Evolutionary conservation across 2,797 vertebrate species (phyloP).

Genomic region (Cyclura pinguis): DNA sequence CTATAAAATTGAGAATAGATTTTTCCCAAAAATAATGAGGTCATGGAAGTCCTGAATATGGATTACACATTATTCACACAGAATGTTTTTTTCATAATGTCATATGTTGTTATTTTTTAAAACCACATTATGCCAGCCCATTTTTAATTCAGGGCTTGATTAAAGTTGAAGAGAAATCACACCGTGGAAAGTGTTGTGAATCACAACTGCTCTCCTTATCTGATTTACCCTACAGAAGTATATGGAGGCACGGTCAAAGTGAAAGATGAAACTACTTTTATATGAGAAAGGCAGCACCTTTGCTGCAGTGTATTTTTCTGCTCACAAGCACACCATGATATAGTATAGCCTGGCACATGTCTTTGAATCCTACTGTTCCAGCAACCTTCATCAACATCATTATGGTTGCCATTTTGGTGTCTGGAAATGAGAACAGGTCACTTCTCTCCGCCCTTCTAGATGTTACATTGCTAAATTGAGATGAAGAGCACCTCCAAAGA

Average conservation of each 20-base stretch:
- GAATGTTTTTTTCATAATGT: not conserved
- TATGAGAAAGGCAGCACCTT: not conserved
- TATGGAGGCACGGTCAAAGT: not conserved
- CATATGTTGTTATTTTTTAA: not conserved
- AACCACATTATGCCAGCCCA: not conserved
- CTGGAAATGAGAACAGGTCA: no score
- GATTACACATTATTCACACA: not conserved
- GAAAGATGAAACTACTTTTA: not conserved
- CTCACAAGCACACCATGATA: not conserved
- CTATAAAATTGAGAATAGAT: not conserved
- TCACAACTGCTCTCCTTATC: not conserved
- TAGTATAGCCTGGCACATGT: not conserved
- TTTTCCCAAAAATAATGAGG: not conserved
- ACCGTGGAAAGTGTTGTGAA: not conserved
- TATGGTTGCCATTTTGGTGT: no score
- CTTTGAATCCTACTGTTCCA: not conserved
- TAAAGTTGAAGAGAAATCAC: not conserved
- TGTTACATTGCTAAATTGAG: no score
- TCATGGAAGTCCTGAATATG: slow-evolving; percentile 6
- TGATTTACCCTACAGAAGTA: not conserved
- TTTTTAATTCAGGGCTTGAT: not conserved
- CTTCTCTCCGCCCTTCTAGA: no score
- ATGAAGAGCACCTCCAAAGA: no score
- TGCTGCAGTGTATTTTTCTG: not conserved
- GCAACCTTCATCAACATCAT: no score